These are phyloP conservation scores for Crotalus helleri DNA, from an alignment of 2,113 vertebrate species.

Conservation along the genomic window DNA sequence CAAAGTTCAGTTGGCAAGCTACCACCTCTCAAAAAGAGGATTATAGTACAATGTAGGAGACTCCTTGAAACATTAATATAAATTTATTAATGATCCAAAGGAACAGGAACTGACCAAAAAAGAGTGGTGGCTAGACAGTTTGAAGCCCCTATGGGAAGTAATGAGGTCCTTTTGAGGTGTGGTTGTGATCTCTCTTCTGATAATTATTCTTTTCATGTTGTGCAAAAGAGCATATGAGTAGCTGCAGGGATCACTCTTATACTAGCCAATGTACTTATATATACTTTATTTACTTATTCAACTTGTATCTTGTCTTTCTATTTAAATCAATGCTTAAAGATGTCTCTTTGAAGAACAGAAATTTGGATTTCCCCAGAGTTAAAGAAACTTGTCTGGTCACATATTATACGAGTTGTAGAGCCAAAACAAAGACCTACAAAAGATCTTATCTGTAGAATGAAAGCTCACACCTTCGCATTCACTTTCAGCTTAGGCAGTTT, in stretches of 20 bases:
- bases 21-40: neutral
- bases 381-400: conserved; percentile 15
- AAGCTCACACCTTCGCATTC: conserved; percentile 25
- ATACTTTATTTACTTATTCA: neutral
- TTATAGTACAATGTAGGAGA: neutral
- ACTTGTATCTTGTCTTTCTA: neutral
- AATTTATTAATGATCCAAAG: neutral
- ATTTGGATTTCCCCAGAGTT: conserved; percentile 3
- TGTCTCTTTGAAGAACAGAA: neutral
- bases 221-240: neutral
- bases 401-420: conserved; percentile 4
- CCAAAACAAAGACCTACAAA: conserved; percentile 7
- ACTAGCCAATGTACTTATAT: neutral
- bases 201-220: neutral
- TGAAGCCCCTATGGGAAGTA: neutral
- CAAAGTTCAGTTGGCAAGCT: neutral
- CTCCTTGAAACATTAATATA: neutral
- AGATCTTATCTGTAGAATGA: neutral
- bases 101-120: neutral
- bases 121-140: neutral
- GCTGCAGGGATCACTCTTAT: neutral
- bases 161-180: neutral
- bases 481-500: conserved; percentile 20
- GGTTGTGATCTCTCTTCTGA: neutral
- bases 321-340: neutral